Base-by-base conservation (phyloP, 2,113 vertebrate species). In the Oxygymnocypris stewartii region DNA sequence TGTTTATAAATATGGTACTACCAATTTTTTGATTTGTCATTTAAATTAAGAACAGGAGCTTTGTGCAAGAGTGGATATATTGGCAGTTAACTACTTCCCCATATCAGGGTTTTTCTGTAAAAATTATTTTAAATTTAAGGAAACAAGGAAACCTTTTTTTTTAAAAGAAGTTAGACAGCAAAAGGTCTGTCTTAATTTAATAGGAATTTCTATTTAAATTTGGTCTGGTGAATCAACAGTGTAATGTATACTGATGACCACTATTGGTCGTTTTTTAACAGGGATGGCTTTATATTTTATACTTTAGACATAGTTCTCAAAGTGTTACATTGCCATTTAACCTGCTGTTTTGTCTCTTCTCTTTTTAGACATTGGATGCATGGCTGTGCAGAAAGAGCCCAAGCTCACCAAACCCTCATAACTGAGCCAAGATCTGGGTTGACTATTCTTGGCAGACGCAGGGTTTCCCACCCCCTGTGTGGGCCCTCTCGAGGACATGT, bases 381-480 rank as follows among this genome's bases (percentile, higher is more conserved):
- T 65, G 82, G 76, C 63, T 57, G 71, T 40, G 23, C 61, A 67
- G 89, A 89, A 40, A 83, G 63, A 42, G 54, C 89, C 23, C 87
- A 84, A 49, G 63, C 81, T 35, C 51, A 28, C 75, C 79, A 86
- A 40, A 77, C 0, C 87, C 76, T 88, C 73, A 76, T 89, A 84
- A 71, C 90, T 35, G 91, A 90, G 6, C 86, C 74, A 51, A 59
- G 89, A 73, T 69, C 89, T n/a, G 85, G 44, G 23, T 12, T 40
- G 42, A 63, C 76, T 44, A 14, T 40, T 23, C 80, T 79, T 44
- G 74, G 57, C 25, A 74, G 37, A 16, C 77, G 47, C 42, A 87
- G 88, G 73, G n/a, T 42, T 31, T 91, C 92, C n/a, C 88, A 88
- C 44, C 89, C 92, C 2, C 2, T 79, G n/a, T 51, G 4, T 79